Base-by-base conservation (phyloP, 2,113 vertebrate species). In the Sclerurus mexicanus region DNA sequence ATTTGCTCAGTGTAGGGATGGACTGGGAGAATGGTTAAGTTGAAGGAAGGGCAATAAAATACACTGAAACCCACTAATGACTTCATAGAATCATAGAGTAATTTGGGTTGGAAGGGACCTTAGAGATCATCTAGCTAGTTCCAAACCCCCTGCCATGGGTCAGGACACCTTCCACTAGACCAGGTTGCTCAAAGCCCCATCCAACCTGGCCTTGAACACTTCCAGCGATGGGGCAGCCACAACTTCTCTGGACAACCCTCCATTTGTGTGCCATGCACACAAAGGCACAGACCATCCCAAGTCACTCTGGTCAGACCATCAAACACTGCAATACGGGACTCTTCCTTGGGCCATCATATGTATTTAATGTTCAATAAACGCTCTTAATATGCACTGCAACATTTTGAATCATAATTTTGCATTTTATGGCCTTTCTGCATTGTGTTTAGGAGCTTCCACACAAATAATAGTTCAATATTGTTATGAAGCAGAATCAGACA, bases 91-190 rank as follows among this genome's bases (percentile, higher is more conserved):
- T 47, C 7, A 1, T 5, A 47, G 30, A 83, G 27, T 16, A 55
- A 7, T 33, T 27, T 10, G 14, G 25, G 8, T 25, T 1, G 0
- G 14, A 84, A 69, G 12, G 14, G 17, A 16, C 6, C 3, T 35
- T 47, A 27, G 22, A 62, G 6, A 22, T 23, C n/a, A 30, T 31
- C 17, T 8, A 5, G 7, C 17, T 8, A 5, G 7, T 53, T 55
- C 25, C 39, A 35, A 27, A 5, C 9, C 10, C 35, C 6, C 0
- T 68, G 16, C 9, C 46, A 4, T 8, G 13, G 39, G 20, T 24
- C 60, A 9, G 10, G 24, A 10, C 28, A 27, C 10, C 14, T n/a
- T 40, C 24, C 62, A 40, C 13, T 18, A 15, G 8, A 14, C 3
- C 20, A 53, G 9, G 3, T 22, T 47, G 24, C 24, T 46, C 46